Percentiles rank a stretch among this genome's conserved stretches.
These are phyloP conservation scores for Reinhardtius hippoglossoides DNA, from an alignment of 2,113 vertebrate species.

Conservation along the genomic window DNA sequence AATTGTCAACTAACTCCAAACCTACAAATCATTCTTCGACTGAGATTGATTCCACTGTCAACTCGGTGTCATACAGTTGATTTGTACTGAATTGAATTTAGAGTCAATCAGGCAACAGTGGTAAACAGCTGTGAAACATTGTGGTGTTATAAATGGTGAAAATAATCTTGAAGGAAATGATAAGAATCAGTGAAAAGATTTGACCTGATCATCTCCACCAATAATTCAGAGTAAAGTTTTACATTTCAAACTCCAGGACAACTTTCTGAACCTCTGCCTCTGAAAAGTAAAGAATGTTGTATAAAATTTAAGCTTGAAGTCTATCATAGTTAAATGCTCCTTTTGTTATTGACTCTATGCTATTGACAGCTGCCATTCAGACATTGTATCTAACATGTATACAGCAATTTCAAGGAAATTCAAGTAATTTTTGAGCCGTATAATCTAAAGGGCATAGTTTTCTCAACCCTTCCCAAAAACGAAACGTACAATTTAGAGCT, in stretches of 20 bases:
- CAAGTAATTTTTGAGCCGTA: slow-evolving; percentile 5
- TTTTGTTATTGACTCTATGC: neutral
- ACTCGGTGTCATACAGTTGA: neutral
- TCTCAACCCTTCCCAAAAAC: neutral
- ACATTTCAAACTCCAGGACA: neutral
- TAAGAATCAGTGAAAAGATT: neutral
- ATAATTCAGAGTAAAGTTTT: neutral
- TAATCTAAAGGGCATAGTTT: neutral
- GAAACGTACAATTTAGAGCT: neutral
- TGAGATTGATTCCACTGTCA: neutral
- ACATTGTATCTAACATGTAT: neutral
- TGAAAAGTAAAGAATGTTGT: neutral
- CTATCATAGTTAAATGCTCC: neutral
- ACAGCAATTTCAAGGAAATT: neutral
- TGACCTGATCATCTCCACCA: neutral
- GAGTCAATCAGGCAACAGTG: too few relatives aligned
- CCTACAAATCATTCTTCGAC: neutral
- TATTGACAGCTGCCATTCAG: neutral
- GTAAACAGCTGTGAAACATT: neutral
- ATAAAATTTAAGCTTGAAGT: neutral
- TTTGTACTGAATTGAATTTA: too few relatives aligned
- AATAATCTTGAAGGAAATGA: neutral
- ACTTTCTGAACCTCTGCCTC: neutral
- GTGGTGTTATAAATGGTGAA: neutral
- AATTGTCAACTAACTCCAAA: too few relatives aligned